Base-by-base conservation (phyloP, 2,888 invertebrate genomes). In the Eupithecia pulchellata region DNA sequence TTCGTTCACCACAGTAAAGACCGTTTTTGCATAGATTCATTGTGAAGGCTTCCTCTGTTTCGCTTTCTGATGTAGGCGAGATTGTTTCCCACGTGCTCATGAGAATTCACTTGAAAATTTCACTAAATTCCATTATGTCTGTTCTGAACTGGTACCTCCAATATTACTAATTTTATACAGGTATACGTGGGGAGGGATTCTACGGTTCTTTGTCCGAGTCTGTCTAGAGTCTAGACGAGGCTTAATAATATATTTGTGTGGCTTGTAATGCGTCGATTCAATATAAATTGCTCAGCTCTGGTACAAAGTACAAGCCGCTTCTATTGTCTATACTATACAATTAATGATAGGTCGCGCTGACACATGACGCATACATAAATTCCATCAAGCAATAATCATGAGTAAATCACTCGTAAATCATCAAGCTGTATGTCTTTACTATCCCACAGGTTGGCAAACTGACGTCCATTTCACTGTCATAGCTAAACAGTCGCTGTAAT, bases 401-500 rank as follows among this genome's bases (percentile, higher is more conserved):
- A 30, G 20, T 42, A 34, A 13, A 60, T 60, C 60, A 8, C 60
- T 8, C 60, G 36, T 30, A 20, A n/a, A 60, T 61, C 52, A 67
- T 67, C 36, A 20, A 29, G 57, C 64, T 70, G 69, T 76, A 77
- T 72, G 70, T 30, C 32, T 66, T 71, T 74, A 71, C 76, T 68
- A 72, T 27, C 27, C 57, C 32, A 66, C 67, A 68, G 67, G 65
- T 47, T 71, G 67, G 52, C 47, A 69, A 65, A 29, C 47, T 67
- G 34, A 64, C 20, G 65, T 58, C 58, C 42, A 63, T 64, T 67
- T 57, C 32, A 66, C 66, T 47, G 58, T 34, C 55, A n/a, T 67
- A 30, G 30, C 6, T 55, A 69, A 71, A 55, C 57, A 64, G 73
- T 75, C 39, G 42, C 65, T 78, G 67, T 78, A 75, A 75, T 77